Base-by-base conservation (phyloP, 2,113 vertebrate genomes). In the Capreolus pygargus region DNA sequence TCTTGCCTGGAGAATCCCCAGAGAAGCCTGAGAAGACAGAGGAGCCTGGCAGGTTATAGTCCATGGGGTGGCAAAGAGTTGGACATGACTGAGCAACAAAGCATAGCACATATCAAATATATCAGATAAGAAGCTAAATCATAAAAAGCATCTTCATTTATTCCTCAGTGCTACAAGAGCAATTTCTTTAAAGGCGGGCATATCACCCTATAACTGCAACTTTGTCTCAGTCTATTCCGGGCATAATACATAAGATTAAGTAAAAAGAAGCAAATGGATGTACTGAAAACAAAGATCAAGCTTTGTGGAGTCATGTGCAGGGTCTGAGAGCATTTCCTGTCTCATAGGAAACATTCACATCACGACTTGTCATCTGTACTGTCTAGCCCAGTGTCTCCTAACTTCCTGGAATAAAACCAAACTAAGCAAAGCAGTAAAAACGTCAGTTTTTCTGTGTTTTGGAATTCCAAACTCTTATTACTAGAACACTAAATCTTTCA, bases 361-460 rank as follows among this genome's bases (percentile, higher is more conserved):
- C 6, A 67, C 57, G 61, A 95, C 97, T 93, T 96, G 96, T 47
- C 58, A 19, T 97, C 98, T 95, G 90, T 96, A 87, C 96, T 81
- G 97, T 96, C 98, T 95, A 94, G 97, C 91, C 3, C 3, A 55
- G 86, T 98, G 98, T 98, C 97, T 98, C 98, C 97, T 95, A 7
- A 15, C 97, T 99, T 98, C 98, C 98, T 98, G 98, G 50, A 98
- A 89, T 84, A 88, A 98, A 98, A 97, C 85, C 98, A 98, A 98
- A 36, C 85, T 89, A 97, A 96, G 76, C 82, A 16, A 84, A 79
- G 5, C 86, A 97, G 97, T 89, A 95, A 97, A 97, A 86, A 90
- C 74, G 96, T 85, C 97, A 92, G 94, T 98, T 97, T 97, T 97
- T 98, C 93, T 93, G 25, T 96, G 91, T 97, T 97, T 96, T 97